phyloP scores from a whole-genome alignment of 2,113 vertebrate species.

The Crypturellus undulatus region DNA sequence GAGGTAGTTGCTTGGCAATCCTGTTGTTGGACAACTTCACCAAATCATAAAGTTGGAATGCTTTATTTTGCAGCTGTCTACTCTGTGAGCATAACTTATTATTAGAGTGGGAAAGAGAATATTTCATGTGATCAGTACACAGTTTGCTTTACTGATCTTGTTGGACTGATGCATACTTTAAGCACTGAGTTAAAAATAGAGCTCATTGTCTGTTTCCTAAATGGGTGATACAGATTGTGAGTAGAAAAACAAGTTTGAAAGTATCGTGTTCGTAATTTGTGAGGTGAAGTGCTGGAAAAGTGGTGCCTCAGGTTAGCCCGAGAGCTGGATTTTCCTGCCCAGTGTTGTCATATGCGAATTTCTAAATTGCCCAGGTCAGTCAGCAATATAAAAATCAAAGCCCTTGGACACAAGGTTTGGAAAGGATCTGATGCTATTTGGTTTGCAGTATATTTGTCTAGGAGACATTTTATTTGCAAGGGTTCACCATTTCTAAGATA shows the following conservation, averaged over 20 bases:
- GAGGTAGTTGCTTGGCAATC: background rate
- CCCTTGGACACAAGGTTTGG: background rate
- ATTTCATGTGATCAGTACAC: background rate
- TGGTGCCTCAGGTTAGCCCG: background rate
- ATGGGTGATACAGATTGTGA: background rate
- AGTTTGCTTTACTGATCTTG: background rate
- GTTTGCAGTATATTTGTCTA: background rate
- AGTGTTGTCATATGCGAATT: background rate
- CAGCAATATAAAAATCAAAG: background rate
- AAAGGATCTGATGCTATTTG: background rate
- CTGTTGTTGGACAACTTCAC: background rate
- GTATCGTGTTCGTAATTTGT: background rate
- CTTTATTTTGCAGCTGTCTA: background rate
- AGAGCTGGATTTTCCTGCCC: background rate
- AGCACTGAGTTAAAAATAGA: background rate
- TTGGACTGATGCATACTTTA: background rate
- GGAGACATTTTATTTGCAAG: background rate
- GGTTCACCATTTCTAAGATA: background rate
- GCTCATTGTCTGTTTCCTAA: background rate
- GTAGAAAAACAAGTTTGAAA: background rate
- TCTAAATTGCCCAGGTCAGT: background rate
- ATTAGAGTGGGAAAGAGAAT: background rate
- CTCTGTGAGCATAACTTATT: background rate
- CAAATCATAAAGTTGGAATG: background rate
- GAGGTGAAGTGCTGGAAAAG: background rate